Conservation (phyloP, 2,888 invertebrate genomes). For the Actias luna region DNA sequence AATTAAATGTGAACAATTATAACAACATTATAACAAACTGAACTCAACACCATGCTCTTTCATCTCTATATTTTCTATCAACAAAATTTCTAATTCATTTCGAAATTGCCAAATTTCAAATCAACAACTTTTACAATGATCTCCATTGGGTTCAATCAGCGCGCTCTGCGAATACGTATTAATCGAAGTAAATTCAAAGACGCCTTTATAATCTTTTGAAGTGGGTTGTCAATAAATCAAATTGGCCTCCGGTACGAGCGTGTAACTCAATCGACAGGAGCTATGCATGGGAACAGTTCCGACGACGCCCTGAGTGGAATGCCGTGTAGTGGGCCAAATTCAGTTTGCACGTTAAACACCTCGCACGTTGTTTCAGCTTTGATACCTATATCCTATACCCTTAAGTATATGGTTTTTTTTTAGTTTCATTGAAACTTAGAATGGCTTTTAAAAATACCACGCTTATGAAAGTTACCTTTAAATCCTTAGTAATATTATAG, state of each 20-base stretch:
- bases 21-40: too few species aligned
- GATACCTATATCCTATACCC: not conserved
- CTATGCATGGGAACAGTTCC: slow-evolving; percentile 1
- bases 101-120: not conserved
- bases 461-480: too few species aligned
- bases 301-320: slow-evolving; percentile 9
- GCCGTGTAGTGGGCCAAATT: slow-evolving; percentile 4
- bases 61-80: too few species aligned
- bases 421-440: too few species aligned
- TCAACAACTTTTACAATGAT: not conserved
- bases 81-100: not conserved
- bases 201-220: not conserved
- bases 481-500: too few species aligned
- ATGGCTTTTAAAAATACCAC: too few species aligned
- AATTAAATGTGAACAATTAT: too few species aligned
- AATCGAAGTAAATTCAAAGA: not conserved
- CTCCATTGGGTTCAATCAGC: not conserved
- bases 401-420: not conserved
- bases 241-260: not conserved
- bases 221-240: not conserved
- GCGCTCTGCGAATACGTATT: not conserved
- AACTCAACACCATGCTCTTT: too few species aligned
- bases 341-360: slow-evolving; percentile 8
- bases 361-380: not conserved
- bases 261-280: slow-evolving; percentile 9